These are phyloP conservation scores for Spatula versicolor DNA, from an alignment of 2,797 vertebrate species.

Conservation along the genomic window DNA sequence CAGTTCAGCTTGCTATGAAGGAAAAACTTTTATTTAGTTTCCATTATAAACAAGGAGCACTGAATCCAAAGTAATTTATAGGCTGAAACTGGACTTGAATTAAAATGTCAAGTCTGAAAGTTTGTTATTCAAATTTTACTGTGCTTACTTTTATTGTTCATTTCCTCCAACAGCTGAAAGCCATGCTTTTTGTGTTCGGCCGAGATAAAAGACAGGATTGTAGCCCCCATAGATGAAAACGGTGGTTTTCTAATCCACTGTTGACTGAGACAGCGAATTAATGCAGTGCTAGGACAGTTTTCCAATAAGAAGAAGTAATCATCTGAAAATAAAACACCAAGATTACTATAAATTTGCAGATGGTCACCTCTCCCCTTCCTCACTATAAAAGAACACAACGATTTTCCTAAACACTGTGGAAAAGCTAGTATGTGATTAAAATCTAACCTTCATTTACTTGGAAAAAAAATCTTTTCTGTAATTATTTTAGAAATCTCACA, in stretches of 20 bases:
- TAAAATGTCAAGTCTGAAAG: neutral
- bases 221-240: constrained; percentile 71
- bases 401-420: neutral
- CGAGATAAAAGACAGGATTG: constrained; percentile 69
- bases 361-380: neutral
- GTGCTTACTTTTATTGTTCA: constrained; percentile 64
- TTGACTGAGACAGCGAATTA: constrained; percentile 77
- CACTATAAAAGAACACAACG: neutral
- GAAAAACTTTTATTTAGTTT: neutral
- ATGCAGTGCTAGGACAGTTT: constrained; percentile 67
- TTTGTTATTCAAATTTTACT: neutral
- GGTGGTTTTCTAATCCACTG: constrained; percentile 53
- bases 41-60: neutral
- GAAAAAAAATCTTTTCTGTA: neutral
- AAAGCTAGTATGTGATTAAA: neutral
- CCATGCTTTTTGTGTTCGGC: constrained; percentile 55
- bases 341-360: neutral
- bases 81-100: neutral
- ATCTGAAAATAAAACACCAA: constrained; percentile 66
- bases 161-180: constrained; percentile 78
- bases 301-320: constrained; percentile 80
- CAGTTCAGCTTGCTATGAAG: neutral
- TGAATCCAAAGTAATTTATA: neutral
- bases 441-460: neutral
- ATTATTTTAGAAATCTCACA: neutral